Percentiles rank a stretch among this genome's conserved stretches.
Conservation (phyloP, 2,888 invertebrate genomes). For the Agyllia agylla region DNA sequence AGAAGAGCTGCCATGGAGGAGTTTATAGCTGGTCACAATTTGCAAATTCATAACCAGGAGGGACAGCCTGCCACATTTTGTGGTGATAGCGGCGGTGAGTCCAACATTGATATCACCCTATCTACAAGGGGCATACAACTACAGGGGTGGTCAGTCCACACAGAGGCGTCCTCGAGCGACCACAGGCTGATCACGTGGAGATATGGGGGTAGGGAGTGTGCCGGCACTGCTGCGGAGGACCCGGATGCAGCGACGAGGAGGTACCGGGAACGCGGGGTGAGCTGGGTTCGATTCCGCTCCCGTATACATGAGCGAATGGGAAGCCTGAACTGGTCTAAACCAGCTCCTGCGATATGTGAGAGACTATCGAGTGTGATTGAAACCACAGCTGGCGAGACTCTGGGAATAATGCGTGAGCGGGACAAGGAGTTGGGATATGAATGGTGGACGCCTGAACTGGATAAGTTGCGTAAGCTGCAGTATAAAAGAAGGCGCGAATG, state of each 20-base stretch:
- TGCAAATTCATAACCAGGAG: not conserved
- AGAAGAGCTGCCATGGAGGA: not conserved
- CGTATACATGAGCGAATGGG: not conserved
- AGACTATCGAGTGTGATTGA: not conserved
- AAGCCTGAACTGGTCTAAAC: not conserved
- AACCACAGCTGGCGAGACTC: not conserved
- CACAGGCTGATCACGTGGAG: not conserved
- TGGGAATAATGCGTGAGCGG: not conserved
- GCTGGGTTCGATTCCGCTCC: not conserved
- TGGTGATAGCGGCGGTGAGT: not conserved
- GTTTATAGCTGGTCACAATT: fast-evolving
- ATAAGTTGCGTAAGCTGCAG: not conserved
- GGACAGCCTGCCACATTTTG: not conserved
- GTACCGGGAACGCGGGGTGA: not conserved
- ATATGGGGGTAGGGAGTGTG: not conserved
- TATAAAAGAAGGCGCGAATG: not conserved
- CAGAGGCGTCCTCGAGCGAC: not conserved
- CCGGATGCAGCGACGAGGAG: not conserved
- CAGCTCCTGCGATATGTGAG: not conserved
- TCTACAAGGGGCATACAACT: not conserved
- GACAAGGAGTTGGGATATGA: not conserved
- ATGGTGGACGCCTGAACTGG: not conserved
- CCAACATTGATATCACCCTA: not conserved
- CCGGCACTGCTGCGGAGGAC: not conserved
- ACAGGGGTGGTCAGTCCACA: not conserved